Base-by-base conservation (phyloP, 2,888 invertebrate genomes). In the Pteria penguin region DNA sequence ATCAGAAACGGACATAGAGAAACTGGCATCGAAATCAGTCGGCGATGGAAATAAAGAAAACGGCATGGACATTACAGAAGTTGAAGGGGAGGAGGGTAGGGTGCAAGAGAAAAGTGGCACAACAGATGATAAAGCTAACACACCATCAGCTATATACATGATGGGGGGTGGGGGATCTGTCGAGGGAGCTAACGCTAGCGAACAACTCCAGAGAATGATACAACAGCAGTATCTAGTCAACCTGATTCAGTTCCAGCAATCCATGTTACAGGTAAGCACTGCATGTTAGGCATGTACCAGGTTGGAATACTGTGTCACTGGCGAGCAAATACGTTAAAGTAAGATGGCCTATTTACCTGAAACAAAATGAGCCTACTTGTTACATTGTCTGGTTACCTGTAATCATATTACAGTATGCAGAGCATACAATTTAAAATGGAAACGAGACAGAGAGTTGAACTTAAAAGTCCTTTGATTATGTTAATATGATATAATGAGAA, bases 161-260 rank as follows among this genome's bases (percentile, higher is more conserved):
- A 52, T 68, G 11, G 32, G 33, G 31, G 55, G 57, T 8, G 57
- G 54, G 1, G 57, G 52, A 11, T 32, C 68, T 5, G 11, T 57
- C 18, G 68, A 68, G 14, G 54, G 68, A 1, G 33, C 52, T 24
- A 72, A 52, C 3, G 63, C 69, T 14, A 69, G 69, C 24, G 73
- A 77, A 29, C 72, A 77, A 65, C 33, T 77, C 58, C 72, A 72
- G 55, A 57, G 76, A 14, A 68, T 81, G 77, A 78, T 83, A 52
- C 83, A 84, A 45, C 45, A 45, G 1, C 84, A 84, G 74, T 83
- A 82, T 60, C 65, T 75, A 58, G 83, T 86, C 61, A 87, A 86
- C 72, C 81, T 87, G n/a, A 84, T 86, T 54, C 87, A 86, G 62
- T 80, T 88, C 18, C 88, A 88, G 74, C 86, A 86, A 58, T 80